These are phyloP conservation scores for Dasypolia templi DNA, from an alignment of 2,888 invertebrate species.

Conservation along the genomic window DNA sequence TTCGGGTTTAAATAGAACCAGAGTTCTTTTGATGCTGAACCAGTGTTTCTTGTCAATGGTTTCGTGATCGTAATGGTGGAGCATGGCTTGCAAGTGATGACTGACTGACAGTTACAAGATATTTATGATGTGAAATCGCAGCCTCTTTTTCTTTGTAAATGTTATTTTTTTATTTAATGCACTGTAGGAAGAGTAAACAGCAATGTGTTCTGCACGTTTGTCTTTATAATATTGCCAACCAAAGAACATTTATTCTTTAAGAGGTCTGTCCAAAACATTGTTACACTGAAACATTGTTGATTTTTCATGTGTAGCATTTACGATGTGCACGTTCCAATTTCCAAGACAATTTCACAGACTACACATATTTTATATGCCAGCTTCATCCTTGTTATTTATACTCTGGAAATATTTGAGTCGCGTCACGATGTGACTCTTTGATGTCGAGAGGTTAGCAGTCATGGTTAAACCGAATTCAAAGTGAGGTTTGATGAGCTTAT, in stretches of 20 bases:
- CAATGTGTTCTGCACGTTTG: constrained; percentile 1
- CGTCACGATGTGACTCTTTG: constrained; percentile 58
- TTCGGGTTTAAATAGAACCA: constrained; percentile 60
- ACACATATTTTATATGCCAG: constrained; percentile 58
- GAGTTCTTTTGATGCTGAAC: constrained; percentile 64
- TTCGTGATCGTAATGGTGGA: constrained; percentile 50
- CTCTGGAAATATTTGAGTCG: constrained; percentile 60
- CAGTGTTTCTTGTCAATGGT: constrained; percentile 63
- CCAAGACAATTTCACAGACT: constrained; percentile 65
- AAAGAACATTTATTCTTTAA: constrained; percentile 41
- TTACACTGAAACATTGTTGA: no score
- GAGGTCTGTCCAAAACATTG: constrained; percentile 60
- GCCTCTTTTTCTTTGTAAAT: constrained; percentile 12
- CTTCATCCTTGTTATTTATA: constrained; percentile 63
- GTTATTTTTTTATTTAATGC: constrained; percentile 12
- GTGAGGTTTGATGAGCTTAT: constrained; percentile 32
- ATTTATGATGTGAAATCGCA: constrained; percentile 35
- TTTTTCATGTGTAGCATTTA: constrained; percentile 60
- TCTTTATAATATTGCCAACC: constrained; percentile 31
- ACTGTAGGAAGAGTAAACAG: not conserved
- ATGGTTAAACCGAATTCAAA: constrained; percentile 54
- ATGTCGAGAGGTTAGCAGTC: constrained; percentile 51
- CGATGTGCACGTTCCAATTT: constrained; percentile 61
- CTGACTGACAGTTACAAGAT: constrained; percentile 53
- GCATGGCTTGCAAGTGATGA: constrained; percentile 42